These are phyloP conservation scores for Melanostoma mellinum DNA, from an alignment of 2,888 invertebrate species.

Conservation along the genomic window DNA sequence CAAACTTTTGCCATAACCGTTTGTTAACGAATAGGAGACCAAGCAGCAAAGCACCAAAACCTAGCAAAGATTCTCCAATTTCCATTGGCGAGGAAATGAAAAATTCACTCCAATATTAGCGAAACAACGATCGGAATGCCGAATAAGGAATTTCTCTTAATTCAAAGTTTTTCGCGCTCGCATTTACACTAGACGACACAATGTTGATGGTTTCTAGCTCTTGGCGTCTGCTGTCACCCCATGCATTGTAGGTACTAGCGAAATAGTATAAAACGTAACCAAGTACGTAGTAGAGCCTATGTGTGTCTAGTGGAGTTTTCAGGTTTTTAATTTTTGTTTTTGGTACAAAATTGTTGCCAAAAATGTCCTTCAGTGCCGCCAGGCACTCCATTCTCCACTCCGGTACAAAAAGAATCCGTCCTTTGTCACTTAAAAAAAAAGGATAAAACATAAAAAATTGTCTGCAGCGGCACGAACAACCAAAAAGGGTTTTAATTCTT, in stretches of 20 bases:
- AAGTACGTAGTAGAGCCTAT: not conserved
- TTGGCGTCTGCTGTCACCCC: not conserved
- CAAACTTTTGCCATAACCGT: constrained; percentile 68
- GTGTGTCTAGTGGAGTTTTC: constrained; percentile 11
- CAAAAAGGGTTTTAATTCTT: constrained; percentile 50
- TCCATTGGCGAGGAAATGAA: constrained; percentile 57
- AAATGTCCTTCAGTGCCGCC: constrained; percentile 25
- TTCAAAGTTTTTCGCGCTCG: constrained; percentile 64
- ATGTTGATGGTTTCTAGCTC: constrained; percentile 28
- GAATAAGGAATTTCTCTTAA: constrained; percentile 64
- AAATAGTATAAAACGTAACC: constrained; percentile 10
- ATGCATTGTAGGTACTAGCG: not conserved
- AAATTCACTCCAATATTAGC: constrained; percentile 65
- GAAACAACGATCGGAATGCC: constrained; percentile 68
- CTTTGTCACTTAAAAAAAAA: constrained; percentile 57
- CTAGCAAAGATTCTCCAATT: constrained; percentile 1
- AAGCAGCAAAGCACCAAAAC: not conserved
- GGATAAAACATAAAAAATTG: constrained; percentile 19
- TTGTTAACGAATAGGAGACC: constrained; percentile 46
- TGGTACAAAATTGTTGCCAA: constrained; percentile 57
- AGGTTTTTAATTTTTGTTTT: constrained; percentile 6
- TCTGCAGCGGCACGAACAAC: constrained; percentile 39
- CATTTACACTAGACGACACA: constrained; percentile 38
- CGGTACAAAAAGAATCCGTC: constrained; percentile 50
- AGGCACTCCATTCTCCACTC: not conserved